Conservation (phyloP, 2,888 invertebrate species). For the Rutpela maculata region DNA sequence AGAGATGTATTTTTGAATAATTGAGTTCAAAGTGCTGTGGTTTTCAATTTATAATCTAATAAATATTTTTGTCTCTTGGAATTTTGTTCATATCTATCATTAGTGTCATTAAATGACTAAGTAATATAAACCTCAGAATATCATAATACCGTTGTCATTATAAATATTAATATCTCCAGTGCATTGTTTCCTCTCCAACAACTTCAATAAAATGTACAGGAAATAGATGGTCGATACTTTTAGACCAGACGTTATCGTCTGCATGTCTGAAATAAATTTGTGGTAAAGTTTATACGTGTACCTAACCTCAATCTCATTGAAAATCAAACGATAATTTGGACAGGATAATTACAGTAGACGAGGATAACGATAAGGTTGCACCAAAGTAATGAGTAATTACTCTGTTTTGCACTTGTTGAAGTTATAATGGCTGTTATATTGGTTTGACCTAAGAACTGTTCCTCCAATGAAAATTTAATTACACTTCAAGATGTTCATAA, state of each 20-base stretch:
- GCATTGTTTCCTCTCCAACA: neutral
- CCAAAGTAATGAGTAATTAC: slow-evolving; percentile 26
- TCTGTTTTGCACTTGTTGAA: slow-evolving; percentile 34
- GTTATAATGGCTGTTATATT: slow-evolving; percentile 42
- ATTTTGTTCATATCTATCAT: neutral
- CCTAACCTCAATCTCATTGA: slow-evolving; percentile 7
- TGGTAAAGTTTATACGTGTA: neutral
- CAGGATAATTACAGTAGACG: slow-evolving; percentile 19
- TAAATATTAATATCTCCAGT: neutral
- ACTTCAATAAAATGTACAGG: neutral
- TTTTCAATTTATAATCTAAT: too few species aligned
- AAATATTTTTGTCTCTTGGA: neutral
- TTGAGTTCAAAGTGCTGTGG: too few species aligned
- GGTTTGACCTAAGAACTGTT: slow-evolving; percentile 34
- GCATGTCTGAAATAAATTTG: slow-evolving; percentile 13
- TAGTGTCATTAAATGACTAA: neutral
- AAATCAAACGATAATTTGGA: slow-evolving; percentile 14
- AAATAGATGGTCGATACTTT: neutral
- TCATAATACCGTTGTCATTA: neutral
- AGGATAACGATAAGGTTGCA: neutral
- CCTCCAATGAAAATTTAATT: slow-evolving; percentile 35
- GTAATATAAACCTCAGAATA: neutral
- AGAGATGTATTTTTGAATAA: too few species aligned
- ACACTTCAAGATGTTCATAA: slow-evolving; percentile 23
- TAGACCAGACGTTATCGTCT: neutral